Evolutionary conservation across 2,888 invertebrate genomes (phyloP).

Genomic region (Napeogenes inachia): DNA sequence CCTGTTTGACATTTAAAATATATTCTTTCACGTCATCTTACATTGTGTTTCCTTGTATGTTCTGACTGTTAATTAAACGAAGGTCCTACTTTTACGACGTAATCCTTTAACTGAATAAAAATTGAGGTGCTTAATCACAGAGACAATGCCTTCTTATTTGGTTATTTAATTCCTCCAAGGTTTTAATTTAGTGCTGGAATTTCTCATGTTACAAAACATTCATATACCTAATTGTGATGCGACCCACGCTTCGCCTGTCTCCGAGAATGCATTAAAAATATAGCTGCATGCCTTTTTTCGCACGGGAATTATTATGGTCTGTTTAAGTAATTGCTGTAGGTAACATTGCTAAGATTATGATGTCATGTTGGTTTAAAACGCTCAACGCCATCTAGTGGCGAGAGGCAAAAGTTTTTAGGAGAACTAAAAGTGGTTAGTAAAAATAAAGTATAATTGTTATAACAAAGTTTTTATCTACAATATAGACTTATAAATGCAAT

Average conservation of each 20-base stretch:
- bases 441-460: too few species aligned
- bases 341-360: constrained; percentile 40
- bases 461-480: too few species aligned
- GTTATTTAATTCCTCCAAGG: constrained; percentile 1
- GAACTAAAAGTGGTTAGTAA: too few species aligned
- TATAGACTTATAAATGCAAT: too few species aligned
- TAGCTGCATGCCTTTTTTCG: constrained; percentile 56
- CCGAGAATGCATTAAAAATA: constrained; percentile 64
- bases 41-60: constrained; percentile 6
- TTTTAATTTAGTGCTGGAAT: constrained; percentile 20
- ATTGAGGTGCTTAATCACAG: constrained; percentile 8
- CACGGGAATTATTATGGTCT: constrained; percentile 53
- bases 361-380: constrained; percentile 34
- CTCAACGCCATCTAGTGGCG: constrained; percentile 51
- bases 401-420: constrained; percentile 35
- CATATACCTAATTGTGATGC: constrained; percentile 59
- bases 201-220: constrained; percentile 44
- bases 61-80: constrained; percentile 1
- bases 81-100: constrained; percentile 8
- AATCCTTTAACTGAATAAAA: constrained; percentile 5
- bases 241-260: constrained; percentile 56
- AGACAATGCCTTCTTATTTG: constrained; percentile 5
- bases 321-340: constrained; percentile 52
- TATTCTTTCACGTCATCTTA: background rate
- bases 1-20: background rate